Base-by-base conservation (phyloP, 1,140 invertebrate genomes). In the Eulimnadia texana region DNA sequence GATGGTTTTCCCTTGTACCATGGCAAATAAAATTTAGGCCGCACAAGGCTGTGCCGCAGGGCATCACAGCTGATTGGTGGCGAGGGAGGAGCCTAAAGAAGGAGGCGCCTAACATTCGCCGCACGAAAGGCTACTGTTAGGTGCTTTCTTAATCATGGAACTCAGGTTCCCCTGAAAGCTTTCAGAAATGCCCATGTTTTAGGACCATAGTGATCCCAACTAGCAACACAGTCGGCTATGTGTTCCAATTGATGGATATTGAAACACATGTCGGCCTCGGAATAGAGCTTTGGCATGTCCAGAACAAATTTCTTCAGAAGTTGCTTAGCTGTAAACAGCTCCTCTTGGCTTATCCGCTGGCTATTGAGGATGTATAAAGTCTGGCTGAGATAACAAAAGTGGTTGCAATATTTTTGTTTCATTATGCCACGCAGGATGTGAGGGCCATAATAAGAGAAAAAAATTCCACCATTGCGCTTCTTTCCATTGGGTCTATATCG, bases 391-490 rank as follows among this genome's bases (percentile, higher is more conserved):
- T 66, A 64, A 3, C 42, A 25, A 66, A 66, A 70, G 51, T 70
- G 68, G 13, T 64, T n/a, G 11, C 67, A 29, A 61, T 64, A 67
- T 67, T 64, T 66, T 19, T 3, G 6, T 10, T 58, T 57, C n/a
- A 66, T 28, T 11, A 60, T 11, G 60, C 22, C 42, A 60, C 65
- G 65, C 2, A 70, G 51, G 20, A 57, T 63, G 10, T 64, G 57
- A 3, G 68, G 25, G 53, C 64, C 66, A 63, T 69, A 67, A 58
- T 60, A 67, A 20, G 70, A 55, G 1, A n/a, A 70, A 56, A 59
- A 64, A 71, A 1, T 55, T 60, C 10, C 61, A 60, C 62, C 64
- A 71, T 61, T 71, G 68, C 53, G 70, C 66, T 29, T 68, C 70
- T 64, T 70, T 70, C 67, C 65, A 70, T 65, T 64, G 49, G 19